Conservation (phyloP, 2,113 vertebrate species). For the human (Homo sapiens) region DNA sequence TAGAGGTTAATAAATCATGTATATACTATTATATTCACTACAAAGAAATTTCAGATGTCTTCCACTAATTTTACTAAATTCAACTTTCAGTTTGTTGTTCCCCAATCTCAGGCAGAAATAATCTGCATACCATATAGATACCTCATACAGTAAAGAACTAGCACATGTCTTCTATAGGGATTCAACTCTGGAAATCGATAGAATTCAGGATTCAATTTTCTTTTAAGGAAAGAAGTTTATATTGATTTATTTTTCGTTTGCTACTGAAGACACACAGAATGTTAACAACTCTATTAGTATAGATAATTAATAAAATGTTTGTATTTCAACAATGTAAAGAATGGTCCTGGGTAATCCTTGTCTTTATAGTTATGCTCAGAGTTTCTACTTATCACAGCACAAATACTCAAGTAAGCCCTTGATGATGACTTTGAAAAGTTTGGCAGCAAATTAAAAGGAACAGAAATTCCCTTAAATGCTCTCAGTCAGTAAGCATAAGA, state of each 20-base stretch:
- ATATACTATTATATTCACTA: background rate
- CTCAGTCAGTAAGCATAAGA: background rate
- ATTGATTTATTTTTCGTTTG: background rate
- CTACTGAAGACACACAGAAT: background rate
- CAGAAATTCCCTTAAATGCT: background rate
- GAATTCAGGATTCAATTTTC: background rate
- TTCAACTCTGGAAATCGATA: background rate
- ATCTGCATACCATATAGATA: background rate
- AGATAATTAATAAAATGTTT: constrained; percentile 25
- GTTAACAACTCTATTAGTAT: background rate
- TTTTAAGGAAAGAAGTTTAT: background rate
- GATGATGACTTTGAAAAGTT: constrained; percentile 33
- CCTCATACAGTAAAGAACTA: background rate
- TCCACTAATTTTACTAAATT: background rate
- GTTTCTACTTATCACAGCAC: background rate
- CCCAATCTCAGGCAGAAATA: background rate
- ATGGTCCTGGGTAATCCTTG: background rate
- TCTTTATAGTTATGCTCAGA: background rate
- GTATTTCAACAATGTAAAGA: constrained; percentile 1
- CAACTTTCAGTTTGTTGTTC: background rate
- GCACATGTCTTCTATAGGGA: background rate
- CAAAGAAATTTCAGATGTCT: background rate
- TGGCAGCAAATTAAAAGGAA: constrained; percentile 41
- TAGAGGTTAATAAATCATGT: background rate
- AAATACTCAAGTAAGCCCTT: constrained; percentile 9